Percentiles rank a stretch among this genome's conserved stretches.
Conservation (phyloP, 2,797 vertebrate genomes). For the Gambusia yucatana region DNA sequence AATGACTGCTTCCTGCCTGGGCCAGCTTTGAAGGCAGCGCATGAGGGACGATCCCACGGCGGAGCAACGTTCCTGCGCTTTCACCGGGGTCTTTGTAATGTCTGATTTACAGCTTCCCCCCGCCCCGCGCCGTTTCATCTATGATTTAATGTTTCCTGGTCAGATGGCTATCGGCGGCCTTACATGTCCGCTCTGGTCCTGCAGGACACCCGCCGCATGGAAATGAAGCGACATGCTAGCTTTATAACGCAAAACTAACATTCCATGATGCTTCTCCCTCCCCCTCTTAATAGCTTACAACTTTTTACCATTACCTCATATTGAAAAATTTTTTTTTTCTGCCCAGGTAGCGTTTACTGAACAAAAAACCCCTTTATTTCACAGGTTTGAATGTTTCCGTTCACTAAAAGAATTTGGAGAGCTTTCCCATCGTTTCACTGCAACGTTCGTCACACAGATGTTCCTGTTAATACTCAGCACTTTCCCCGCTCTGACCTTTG, state of each 20-base stretch:
- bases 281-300: neutral
- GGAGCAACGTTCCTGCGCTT: constrained; percentile 69
- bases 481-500: constrained; percentile 59
- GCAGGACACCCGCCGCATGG: constrained; percentile 16
- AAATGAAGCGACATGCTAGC: constrained; percentile 19
- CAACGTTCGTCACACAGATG: constrained; percentile 12
- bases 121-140: constrained; percentile 70
- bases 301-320: neutral
- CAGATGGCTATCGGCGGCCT: constrained; percentile 61
- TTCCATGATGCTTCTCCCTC: constrained; percentile 5
- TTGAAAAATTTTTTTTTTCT: neutral
- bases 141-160: constrained; percentile 80
- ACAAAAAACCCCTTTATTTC: neutral
- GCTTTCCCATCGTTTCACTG: neutral
- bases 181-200: constrained; percentile 57
- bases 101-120: constrained; percentile 77
- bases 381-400: neutral
- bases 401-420: neutral
- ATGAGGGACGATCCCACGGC: constrained; percentile 57
- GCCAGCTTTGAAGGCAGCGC: constrained; percentile 73
- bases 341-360: neutral
- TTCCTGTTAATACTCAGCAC: constrained; percentile 57
- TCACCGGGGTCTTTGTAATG: constrained; percentile 77
- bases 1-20: constrained; percentile 79
- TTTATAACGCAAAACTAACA: constrained; percentile 7